Base-by-base conservation (phyloP, 2,888 invertebrate species). In the Aspidiotus rigidus region DNA sequence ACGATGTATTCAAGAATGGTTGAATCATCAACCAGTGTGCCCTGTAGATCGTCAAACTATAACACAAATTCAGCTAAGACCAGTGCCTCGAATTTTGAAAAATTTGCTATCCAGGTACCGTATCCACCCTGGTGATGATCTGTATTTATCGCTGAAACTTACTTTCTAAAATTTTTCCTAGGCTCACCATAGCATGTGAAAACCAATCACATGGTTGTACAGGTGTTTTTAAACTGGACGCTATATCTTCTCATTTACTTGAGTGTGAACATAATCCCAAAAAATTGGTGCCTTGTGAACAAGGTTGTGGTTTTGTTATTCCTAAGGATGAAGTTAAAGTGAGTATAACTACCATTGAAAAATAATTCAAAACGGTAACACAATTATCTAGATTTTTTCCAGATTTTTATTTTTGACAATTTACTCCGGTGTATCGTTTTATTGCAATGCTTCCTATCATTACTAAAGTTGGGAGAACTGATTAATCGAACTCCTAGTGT, bases 211-310 rank as follows among this genome's bases (percentile, higher is more conserved):
- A 90, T 78, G 95, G 96, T 72, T 97, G 96, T 78, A 85, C 85
- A 72, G 82, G 86, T 67, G 83, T 92, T 39, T 81, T 96, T 69
- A 95, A 95, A 80, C 81, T 97, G 75, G 96, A 97, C 78, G 84
- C 86, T 10, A 80, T 96, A 73, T 81, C 85, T n/a, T 82, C 86
- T 28, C 96, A 97, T 80, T 80, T 94, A 74, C 86, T 88, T 77
- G 95, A 95, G 79, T 97, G 97, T 81, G 89, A 89, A 79, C 89
- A 86, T 77, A 97, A 97, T 80, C 96, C 96, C 0, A 95, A 95
- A 79, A 84, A 93, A 76, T 94, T 94, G 15, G 85, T 94, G 76
- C 89, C 90, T 54, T 97, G 96, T 79, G 94, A 94, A 76, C 87
- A 89, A 73, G 96, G 96, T 17, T 97, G 96, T 76, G 95, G 94